Evolutionary conservation across 2,888 invertebrate genomes (phyloP).

Genomic region (Cenopis cana): DNA sequence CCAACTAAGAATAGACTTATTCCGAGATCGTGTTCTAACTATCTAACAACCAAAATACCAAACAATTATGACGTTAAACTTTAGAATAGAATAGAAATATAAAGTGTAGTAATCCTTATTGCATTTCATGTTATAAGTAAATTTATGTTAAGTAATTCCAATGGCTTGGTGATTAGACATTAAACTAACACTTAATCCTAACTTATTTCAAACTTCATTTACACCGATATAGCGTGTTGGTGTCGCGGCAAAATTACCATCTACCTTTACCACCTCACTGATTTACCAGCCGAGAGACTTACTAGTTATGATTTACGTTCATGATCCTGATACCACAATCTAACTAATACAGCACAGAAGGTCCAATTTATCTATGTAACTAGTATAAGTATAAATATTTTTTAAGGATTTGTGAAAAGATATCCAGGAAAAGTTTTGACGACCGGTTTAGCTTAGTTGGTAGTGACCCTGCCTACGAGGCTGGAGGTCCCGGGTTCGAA

Average conservation of each 20-base stretch:
- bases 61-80: too few species aligned
- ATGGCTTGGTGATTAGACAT: conserved; percentile 16
- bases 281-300: conserved; percentile 15
- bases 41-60: background rate
- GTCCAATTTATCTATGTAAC: too few species aligned
- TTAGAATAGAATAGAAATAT: too few species aligned
- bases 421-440: too few species aligned
- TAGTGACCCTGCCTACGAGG: too few species aligned
- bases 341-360: background rate
- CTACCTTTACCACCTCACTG: conserved; percentile 14
- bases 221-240: conserved; percentile 27
- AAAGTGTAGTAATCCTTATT: too few species aligned
- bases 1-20: background rate
- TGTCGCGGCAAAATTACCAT: conserved; percentile 21
- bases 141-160: background rate
- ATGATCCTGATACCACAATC: background rate
- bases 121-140: background rate
- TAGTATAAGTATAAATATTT: too few species aligned
- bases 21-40: background rate
- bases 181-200: conserved; percentile 15
- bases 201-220: conserved; percentile 29
- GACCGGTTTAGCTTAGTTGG: too few species aligned
- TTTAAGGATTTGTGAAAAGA: too few species aligned
- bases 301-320: conserved; percentile 16
- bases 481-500: too few species aligned